phyloP scores from a whole-genome alignment of 1,140 invertebrate genomes.

The Heterodera carotae region DNA sequence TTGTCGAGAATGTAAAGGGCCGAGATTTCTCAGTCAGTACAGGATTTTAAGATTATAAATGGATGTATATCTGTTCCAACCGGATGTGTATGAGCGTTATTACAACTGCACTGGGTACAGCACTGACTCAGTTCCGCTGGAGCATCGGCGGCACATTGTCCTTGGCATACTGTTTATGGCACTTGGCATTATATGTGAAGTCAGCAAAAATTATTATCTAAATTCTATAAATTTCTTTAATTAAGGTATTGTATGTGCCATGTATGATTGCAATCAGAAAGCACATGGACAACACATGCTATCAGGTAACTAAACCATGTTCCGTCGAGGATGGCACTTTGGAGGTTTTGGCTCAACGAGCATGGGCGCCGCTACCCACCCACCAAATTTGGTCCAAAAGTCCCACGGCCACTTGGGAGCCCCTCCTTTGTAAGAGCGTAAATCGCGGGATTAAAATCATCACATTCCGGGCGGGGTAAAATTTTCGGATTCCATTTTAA shows the following conservation, averaged over 20 bases:
- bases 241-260: conserved; percentile 34
- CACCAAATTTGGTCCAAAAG: no score
- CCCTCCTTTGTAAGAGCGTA: no score
- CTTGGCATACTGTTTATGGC: conserved; percentile 28
- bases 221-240: conserved; percentile 12
- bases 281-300: conserved; percentile 33
- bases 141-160: conserved; percentile 30
- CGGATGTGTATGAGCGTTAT: conserved; percentile 35
- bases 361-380: no score
- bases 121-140: conserved; percentile 41
- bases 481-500: no score
- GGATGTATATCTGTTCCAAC: conserved; percentile 47
- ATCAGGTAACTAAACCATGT: conserved; percentile 26
- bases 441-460: no score
- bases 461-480: no score
- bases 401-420: no score
- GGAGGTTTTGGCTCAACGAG: no score
- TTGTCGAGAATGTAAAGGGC: no score
- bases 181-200: conserved; percentile 36
- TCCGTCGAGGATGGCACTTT: not conserved
- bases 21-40: no score
- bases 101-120: conserved; percentile 41
- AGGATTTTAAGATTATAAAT: no score
- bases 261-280: conserved; percentile 34
- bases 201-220: conserved; percentile 12